These are phyloP conservation scores for Acleris literana DNA, from an alignment of 2,888 invertebrate genomes.

Conservation along the genomic window DNA sequence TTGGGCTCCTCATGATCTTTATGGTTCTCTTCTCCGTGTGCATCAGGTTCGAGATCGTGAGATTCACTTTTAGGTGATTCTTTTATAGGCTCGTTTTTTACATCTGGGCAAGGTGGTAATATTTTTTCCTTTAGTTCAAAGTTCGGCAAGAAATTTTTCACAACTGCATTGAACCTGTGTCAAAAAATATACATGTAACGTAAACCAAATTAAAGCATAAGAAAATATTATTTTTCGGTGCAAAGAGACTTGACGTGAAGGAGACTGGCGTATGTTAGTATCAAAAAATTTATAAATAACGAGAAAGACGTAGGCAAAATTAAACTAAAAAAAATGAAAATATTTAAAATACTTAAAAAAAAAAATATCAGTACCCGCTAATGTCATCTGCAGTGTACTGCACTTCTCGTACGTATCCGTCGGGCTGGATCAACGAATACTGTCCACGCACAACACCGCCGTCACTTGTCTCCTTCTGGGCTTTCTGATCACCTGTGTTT, in stretches of 20 bases:
- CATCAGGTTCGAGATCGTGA: conserved; percentile 34
- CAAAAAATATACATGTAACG: neutral
- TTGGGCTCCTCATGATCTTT: conserved; percentile 20
- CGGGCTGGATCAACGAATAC: conserved; percentile 81
- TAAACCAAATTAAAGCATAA: neutral
- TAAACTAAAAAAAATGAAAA: neutral
- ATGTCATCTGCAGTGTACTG: conserved; percentile 81
- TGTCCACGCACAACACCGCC: conserved; percentile 80
- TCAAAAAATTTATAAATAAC: no score
- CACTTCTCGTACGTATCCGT: conserved; percentile 79
- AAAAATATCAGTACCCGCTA: conserved; percentile 74
- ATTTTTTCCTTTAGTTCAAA: conserved; percentile 39
- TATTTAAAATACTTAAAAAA: conserved; percentile 34
- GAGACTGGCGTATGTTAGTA: no score
- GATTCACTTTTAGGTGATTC: conserved; percentile 35
- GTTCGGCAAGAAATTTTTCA: conserved; percentile 63
- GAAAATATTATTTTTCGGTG: no score
- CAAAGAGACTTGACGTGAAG: no score
- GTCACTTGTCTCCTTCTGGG: conserved; percentile 79
- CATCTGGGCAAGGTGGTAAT: conserved; percentile 52
- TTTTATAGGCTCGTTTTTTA: conserved; percentile 57
- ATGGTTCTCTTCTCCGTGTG: conserved; percentile 31
- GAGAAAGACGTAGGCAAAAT: no score
- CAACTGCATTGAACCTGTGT: conserved; percentile 71
- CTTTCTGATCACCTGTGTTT: conserved; percentile 80